Conservation (phyloP, 2,888 invertebrate species). For the Trissolcus japonicus region DNA sequence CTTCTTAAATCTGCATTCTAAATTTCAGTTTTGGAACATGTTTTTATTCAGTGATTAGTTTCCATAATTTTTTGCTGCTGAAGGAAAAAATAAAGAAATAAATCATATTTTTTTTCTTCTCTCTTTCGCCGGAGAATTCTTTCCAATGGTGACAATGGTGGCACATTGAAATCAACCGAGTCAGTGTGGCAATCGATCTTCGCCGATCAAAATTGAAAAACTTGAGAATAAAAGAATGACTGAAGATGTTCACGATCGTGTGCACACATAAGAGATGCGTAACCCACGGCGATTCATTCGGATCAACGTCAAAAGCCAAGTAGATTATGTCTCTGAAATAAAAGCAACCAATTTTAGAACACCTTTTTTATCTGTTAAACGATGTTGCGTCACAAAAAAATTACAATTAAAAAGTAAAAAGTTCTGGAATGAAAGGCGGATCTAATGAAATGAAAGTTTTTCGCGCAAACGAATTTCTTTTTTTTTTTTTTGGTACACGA, state of each 20-base stretch:
- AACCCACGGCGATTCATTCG: slow-evolving; percentile 78
- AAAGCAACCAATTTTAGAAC: too few relatives aligned
- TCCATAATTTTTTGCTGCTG: too few relatives aligned
- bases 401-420: too few relatives aligned
- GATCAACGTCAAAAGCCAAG: slow-evolving; percentile 80
- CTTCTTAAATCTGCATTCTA: too few relatives aligned
- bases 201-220: slow-evolving; percentile 48
- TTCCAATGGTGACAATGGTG: slow-evolving; percentile 29
- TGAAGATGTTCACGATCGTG: slow-evolving; percentile 52
- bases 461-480: slow-evolving; percentile 15
- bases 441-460: slow-evolving; percentile 39
- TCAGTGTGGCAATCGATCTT: slow-evolving; percentile 47
- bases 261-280: slow-evolving; percentile 70
- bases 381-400: slow-evolving; percentile 40
- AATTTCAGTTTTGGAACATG: too few relatives aligned
- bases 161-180: slow-evolving; percentile 23
- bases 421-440: not conserved
- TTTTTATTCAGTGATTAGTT: too few relatives aligned
- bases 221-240: slow-evolving; percentile 31
- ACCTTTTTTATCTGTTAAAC: too few relatives aligned
- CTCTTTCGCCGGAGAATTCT: slow-evolving; percentile 24
- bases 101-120: slow-evolving; percentile 26
- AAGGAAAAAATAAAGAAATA: not conserved
- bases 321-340: slow-evolving; percentile 76
- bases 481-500: not conserved